A percentile compares a stretch with the other conserved stretches of the same genome.
phyloP scores from a whole-genome alignment of 1,140 invertebrate genomes.

The Caligus rogercresseyi region DNA sequence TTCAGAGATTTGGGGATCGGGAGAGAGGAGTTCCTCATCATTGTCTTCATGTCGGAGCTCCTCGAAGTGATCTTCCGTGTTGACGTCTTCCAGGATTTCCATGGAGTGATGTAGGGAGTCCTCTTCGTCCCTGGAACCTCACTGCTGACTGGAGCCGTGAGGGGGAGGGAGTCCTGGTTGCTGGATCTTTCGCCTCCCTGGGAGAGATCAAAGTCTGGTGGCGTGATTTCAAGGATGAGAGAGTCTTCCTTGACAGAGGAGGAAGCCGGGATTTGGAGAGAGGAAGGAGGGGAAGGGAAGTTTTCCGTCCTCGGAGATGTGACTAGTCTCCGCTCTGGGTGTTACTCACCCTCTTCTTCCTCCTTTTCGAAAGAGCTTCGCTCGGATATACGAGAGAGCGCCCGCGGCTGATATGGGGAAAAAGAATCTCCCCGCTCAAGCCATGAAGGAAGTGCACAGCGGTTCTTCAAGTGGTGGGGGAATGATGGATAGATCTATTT shows the following conservation, averaged over 20 bases:
- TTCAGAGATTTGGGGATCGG: not conserved
- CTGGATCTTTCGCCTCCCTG: not conserved
- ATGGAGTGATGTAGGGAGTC: constrained; percentile 17
- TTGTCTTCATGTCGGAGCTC: not conserved
- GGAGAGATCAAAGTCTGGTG: constrained; percentile 2
- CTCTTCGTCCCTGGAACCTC: constrained; percentile 11
- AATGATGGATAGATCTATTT: not conserved
- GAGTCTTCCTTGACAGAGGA: constrained; percentile 1
- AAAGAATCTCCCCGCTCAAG: not conserved
- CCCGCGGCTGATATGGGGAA: not conserved
- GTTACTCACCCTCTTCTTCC: not conserved
- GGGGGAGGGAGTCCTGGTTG: too few relatives aligned
- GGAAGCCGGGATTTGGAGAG: not conserved
- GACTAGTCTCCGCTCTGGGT: too few relatives aligned
- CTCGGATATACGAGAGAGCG: not conserved
- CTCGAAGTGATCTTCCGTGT: constrained; percentile 14
- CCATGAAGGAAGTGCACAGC: not conserved
- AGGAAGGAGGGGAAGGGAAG: not conserved
- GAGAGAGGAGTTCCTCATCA: not conserved
- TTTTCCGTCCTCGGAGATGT: too few relatives aligned
- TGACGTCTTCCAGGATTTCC: constrained; percentile 18
- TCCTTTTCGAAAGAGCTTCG: not conserved
- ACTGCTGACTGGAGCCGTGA: constrained; percentile 9
- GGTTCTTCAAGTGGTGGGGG: not conserved
- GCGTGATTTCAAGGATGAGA: constrained; percentile 6